Base-by-base conservation (phyloP, 2,888 invertebrate species). In the Drosophila kambysellisi region DNA sequence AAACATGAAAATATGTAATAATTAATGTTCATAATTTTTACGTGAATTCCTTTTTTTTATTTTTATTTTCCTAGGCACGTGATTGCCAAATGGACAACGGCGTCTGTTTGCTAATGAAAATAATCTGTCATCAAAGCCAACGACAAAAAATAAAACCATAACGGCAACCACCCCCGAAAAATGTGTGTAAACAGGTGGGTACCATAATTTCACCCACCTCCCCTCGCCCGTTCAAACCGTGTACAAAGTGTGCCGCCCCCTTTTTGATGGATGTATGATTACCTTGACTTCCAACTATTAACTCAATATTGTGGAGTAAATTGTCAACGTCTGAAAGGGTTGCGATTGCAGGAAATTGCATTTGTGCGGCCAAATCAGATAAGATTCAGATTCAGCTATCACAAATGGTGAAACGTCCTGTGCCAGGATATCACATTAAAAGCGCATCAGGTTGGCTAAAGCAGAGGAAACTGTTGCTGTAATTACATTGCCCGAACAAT, bases 61-160 rank as follows among this genome's bases (percentile, higher is more conserved):
- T 43, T 39, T 29, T 25, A 15, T 8, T 58, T 15, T 53, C 17
- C 33, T 1, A 57, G 76, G 20, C 69, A 64, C 70, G 69, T 72
- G 52, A 41, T 72, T 30, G 15, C n/a, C 73, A 81, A 90, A 81
- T 82, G 76, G 73, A 74, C 79, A 79, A 43, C 70, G 43, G 7
- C 58, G 56, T 35, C 74, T 67, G 70, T 76, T 83, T 70, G 82
- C 79, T 88, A 91, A 91, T 90, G 91, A 91, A 92, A 83, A 90
- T 90, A 92, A 90, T 91, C 92, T 91, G 86, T 89, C 90, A 91
- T 91, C 91, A 91, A 91, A 92, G 89, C 63, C 74, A 60, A 68
- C 20, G 12, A 17, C 32, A 67, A n/a, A 54, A 66, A 70, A 2
- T 4, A 46, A 20, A 1, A 17, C 15, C 4, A 17, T 9, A 46